A percentile compares a stretch with the other conserved stretches of the same genome.
Conservation (phyloP, 1,140 invertebrate genomes). For the Eurytemora carolleeae region DNA sequence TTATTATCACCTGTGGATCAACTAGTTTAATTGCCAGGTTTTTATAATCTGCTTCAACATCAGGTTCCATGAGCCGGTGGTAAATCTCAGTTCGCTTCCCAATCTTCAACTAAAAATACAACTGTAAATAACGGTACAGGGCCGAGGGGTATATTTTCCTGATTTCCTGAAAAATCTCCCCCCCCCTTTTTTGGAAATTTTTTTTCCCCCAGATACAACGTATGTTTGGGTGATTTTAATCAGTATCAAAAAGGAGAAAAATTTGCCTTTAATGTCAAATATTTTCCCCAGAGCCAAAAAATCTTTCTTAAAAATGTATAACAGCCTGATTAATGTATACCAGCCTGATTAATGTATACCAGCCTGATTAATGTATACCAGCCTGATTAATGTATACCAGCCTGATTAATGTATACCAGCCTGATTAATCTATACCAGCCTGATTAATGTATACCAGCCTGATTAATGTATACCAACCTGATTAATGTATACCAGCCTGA, state of each 20-base stretch:
- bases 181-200: no score
- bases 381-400: neutral
- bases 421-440: no score
- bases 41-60: neutral
- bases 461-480: neutral
- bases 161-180: no score
- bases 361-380: no score
- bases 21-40: neutral
- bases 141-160: no score
- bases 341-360: neutral
- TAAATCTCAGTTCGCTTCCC: neutral
- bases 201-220: neutral
- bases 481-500: no score
- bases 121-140: no score
- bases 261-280: neutral
- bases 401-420: neutral
- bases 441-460: neutral
- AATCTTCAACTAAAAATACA: neutral
- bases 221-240: neutral
- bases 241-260: neutral
- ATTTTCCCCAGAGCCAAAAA: no score
- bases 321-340: neutral
- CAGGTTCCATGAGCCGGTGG: neutral
- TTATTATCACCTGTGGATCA: no score
- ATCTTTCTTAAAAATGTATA: no score